A percentile compares a stretch with the other conserved stretches of the same genome.
These are phyloP conservation scores for Neodon shergylaensis DNA, from an alignment of 2,113 vertebrate species.

Conservation along the genomic window DNA sequence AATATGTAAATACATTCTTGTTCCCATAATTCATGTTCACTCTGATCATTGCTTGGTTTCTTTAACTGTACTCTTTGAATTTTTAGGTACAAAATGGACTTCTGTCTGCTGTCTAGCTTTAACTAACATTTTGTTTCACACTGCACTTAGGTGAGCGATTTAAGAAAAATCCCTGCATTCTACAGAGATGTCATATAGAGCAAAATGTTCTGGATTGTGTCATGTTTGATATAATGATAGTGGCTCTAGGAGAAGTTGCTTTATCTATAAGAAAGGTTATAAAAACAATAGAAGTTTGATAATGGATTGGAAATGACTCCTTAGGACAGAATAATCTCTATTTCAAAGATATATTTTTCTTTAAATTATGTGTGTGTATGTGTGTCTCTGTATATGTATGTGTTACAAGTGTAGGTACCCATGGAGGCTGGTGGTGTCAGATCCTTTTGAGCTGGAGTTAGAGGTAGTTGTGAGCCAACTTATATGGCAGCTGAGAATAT, in stretches of 20 bases:
- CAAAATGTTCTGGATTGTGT: background rate
- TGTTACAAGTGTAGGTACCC: background rate
- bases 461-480: background rate
- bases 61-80: background rate
- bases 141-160: background rate
- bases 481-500: background rate
- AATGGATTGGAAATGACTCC: background rate
- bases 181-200: background rate
- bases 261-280: background rate
- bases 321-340: background rate
- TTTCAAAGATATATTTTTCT: background rate
- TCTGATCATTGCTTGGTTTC: background rate
- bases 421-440: background rate
- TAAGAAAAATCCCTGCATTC: background rate
- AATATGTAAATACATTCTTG: background rate
- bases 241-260: background rate
- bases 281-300: background rate
- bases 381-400: background rate
- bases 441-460: background rate
- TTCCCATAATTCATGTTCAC: conserved; percentile 8
- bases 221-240: background rate
- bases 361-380: background rate
- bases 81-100: conserved; percentile 17
- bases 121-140: background rate
- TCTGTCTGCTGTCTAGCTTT: background rate